Evolutionary conservation across 2,888 invertebrate genomes (phyloP).

Genomic region (Saturnia japonica): DNA sequence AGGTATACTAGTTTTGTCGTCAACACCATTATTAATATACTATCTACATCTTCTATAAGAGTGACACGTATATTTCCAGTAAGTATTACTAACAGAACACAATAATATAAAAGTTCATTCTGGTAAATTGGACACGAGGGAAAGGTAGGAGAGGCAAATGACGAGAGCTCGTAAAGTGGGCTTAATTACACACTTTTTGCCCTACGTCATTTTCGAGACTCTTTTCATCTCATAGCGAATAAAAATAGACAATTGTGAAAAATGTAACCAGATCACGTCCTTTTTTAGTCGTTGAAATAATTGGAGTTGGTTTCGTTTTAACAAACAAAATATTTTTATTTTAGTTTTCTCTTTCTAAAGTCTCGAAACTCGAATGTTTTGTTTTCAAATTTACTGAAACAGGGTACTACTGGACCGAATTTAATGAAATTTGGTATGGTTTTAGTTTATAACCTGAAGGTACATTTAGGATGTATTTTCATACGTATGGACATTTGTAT

Average conservation of each 20-base stretch:
- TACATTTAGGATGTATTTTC: too few relatives aligned
- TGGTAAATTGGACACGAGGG: slow-evolving; percentile 43
- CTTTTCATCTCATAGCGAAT: slow-evolving; percentile 35
- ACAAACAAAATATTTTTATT: not conserved
- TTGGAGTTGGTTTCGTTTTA: not conserved
- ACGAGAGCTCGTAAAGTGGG: slow-evolving; percentile 53
- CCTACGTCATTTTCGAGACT: slow-evolving; percentile 47
- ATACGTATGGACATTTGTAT: too few relatives aligned
- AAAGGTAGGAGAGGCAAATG: slow-evolving; percentile 48
- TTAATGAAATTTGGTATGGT: too few relatives aligned
- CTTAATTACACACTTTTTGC: slow-evolving; percentile 56
- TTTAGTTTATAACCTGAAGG: too few relatives aligned
- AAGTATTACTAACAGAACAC: not conserved
- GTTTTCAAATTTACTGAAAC: too few relatives aligned
- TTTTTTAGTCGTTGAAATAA: not conserved
- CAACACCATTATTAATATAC: too few relatives aligned
- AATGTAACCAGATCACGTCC: not conserved
- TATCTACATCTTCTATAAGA: too few relatives aligned
- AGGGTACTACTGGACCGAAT: too few relatives aligned
- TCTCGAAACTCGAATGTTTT: too few relatives aligned
- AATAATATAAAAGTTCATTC: slow-evolving; percentile 33
- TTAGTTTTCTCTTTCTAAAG: not conserved
- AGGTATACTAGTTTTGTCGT: too few relatives aligned
- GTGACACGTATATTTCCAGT: not conserved
- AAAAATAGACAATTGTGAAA: slow-evolving; percentile 13